Evolutionary conservation across 1,140 invertebrate genomes (phyloP).

Genomic region (Aphelinus atriplicis): DNA sequence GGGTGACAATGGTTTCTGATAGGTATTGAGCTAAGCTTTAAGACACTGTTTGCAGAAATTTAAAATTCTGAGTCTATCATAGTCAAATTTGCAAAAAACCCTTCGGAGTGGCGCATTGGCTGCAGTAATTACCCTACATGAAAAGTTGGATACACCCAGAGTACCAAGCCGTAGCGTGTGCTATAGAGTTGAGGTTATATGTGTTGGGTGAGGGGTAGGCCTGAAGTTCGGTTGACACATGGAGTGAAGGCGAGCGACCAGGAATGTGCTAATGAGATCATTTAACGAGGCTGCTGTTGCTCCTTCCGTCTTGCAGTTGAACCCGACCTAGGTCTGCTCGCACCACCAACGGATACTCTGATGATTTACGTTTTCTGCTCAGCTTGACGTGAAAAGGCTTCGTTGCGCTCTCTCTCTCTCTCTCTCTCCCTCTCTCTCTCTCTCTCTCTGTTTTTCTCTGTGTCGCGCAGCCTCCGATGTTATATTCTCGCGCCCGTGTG

Average conservation of each 20-base stretch:
- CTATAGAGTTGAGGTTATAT: too few species aligned
- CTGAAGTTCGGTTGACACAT: conserved; percentile 58
- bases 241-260: conserved; percentile 52
- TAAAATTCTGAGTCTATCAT: too few species aligned
- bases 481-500: conserved; percentile 13
- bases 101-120: too few species aligned
- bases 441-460: neutral
- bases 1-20: too few species aligned
- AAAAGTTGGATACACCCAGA: too few species aligned
- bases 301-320: conserved; percentile 41
- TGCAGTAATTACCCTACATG: too few species aligned
- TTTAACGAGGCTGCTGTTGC: conserved; percentile 53
- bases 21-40: too few species aligned
- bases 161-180: too few species aligned
- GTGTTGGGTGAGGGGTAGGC: conserved; percentile 28
- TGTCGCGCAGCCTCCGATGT: neutral
- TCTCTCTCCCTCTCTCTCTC: conserved; percentile 4
- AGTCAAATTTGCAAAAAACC: too few species aligned
- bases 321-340: conserved; percentile 19
- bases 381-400: conserved; percentile 36
- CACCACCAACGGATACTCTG: conserved; percentile 11
- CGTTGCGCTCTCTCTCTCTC: neutral
- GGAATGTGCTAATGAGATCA: conserved; percentile 67
- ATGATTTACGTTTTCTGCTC: conserved; percentile 46
- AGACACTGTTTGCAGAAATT: too few species aligned